These are phyloP conservation scores for Acropora yongei DNA, from an alignment of 64 coral and sea anemone species.

Conservation along the genomic window DNA sequence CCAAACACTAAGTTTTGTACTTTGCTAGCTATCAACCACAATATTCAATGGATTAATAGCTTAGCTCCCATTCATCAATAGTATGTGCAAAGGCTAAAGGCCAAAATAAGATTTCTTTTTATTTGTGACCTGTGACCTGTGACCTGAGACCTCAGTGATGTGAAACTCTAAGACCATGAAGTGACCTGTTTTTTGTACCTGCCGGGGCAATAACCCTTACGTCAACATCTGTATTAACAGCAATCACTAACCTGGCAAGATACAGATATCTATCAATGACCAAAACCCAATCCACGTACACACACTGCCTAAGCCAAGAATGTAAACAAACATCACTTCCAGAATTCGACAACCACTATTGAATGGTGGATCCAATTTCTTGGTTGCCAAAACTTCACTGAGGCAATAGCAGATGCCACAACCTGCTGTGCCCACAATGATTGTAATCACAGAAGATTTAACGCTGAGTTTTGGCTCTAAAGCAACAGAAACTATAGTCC, in stretches of 20 bases:
- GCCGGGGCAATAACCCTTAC: no score
- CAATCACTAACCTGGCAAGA: constrained; percentile 29
- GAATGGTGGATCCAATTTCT: background rate
- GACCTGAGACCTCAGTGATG: no score
- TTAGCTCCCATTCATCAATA: no score
- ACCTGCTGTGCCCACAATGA: constrained; percentile 3
- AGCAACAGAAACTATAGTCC: constrained; percentile 1
- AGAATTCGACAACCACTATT: background rate
- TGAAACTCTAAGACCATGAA: no score
- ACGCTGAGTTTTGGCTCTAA: background rate
- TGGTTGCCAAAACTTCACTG: constrained; percentile 4
- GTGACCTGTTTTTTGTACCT: no score
- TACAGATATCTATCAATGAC: constrained; percentile 19
- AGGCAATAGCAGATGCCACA: constrained; percentile 2
- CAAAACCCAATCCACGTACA: constrained; percentile 39
- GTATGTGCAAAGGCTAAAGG: no score
- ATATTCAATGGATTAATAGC: no score
- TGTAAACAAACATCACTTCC: constrained; percentile 51
- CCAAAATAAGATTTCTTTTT: no score
- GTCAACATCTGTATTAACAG: no score
- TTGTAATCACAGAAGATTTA: background rate
- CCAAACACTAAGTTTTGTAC: no score
- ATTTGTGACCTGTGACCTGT: no score
- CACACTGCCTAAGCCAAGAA: constrained; percentile 39
- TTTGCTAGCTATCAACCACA: no score